These are phyloP conservation scores for Leptonema lineaticorne DNA, from an alignment of 1,140 invertebrate species.

Conservation along the genomic window DNA sequence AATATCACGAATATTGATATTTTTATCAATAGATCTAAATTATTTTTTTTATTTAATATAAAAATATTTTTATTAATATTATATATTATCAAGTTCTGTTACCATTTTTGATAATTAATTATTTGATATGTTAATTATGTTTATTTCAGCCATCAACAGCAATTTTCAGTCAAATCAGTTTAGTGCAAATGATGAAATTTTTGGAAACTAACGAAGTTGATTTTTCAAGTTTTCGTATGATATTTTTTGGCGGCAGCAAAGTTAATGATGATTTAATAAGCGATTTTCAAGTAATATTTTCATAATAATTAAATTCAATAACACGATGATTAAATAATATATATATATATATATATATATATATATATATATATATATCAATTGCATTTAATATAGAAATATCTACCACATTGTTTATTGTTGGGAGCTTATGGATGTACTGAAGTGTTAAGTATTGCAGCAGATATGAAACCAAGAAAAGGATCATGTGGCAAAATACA, in stretches of 20 bases:
- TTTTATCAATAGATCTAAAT: too few species aligned
- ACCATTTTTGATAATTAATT: not conserved
- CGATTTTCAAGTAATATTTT: not conserved
- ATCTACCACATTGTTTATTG: not conserved
- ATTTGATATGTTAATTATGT: not conserved
- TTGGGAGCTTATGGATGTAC: not conserved
- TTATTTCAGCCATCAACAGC: not conserved
- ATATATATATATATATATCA: not conserved
- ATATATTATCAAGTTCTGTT: too few species aligned
- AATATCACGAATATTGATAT: too few species aligned
- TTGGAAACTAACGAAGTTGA: not conserved
- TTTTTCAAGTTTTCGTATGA: slow-evolving; percentile 1
- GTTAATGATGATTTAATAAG: not conserved
- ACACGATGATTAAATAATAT: not conserved
- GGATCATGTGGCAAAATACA: not conserved
- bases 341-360: not conserved
- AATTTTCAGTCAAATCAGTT: not conserved
- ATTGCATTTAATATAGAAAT: not conserved
- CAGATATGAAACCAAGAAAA: not conserved
- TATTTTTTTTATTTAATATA: too few species aligned
- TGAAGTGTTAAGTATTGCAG: not conserved
- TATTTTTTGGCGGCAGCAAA: slow-evolving; percentile 1
- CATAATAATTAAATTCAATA: not conserved
- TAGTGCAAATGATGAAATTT: not conserved
- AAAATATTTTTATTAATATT: too few species aligned